Evolutionary conservation across 2,797 vertebrate species (phyloP).

Genomic region (Danio aesculapii): DNA sequence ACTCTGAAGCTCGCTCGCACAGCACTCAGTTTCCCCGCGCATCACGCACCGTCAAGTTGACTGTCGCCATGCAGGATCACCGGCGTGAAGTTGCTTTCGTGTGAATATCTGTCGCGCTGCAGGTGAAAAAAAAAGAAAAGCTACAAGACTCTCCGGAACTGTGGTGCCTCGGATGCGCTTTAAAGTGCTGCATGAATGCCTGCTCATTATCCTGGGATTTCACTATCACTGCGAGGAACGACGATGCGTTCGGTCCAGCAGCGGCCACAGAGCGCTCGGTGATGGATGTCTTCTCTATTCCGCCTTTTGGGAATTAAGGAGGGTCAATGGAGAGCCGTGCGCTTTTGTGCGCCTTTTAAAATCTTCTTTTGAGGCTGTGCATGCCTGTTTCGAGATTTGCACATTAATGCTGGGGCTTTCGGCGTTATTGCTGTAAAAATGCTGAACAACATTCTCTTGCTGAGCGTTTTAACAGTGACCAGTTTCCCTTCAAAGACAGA

Average conservation of each 20-base stretch:
- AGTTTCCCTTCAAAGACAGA: conserved; percentile 88
- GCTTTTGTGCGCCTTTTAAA: conserved; percentile 65
- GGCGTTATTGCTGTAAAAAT: conserved; percentile 86
- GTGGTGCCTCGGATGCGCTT: conserved; percentile 62
- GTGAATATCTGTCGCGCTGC: conserved; percentile 56
- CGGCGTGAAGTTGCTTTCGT: conserved; percentile 55
- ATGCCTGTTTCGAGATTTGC: conserved; percentile 57
- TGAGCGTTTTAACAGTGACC: conserved; percentile 92
- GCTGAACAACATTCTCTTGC: conserved; percentile 93
- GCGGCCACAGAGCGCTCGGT: conserved; percentile 57
- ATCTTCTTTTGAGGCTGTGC: conserved; percentile 44
- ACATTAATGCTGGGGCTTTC: conserved; percentile 72
- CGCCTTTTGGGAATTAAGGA: conserved; percentile 64
- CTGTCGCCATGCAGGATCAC: conserved; percentile 40
- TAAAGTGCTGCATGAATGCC: conserved; percentile 67
- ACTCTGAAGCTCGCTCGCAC: conserved; percentile 37
- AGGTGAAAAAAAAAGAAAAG: conserved; percentile 56
- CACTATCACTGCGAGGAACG: conserved; percentile 63
- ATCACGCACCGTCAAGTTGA: conserved; percentile 29
- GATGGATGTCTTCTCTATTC: conserved; percentile 58
- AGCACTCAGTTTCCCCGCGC: conserved; percentile 2
- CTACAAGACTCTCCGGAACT: conserved; percentile 55
- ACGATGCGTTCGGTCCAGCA: conserved; percentile 68
- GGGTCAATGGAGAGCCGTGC: conserved; percentile 73
- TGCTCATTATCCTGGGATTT: conserved; percentile 60